phyloP scores from a whole-genome alignment of 2,113 vertebrate genomes.

The Chaenocephalus aceratus region DNA sequence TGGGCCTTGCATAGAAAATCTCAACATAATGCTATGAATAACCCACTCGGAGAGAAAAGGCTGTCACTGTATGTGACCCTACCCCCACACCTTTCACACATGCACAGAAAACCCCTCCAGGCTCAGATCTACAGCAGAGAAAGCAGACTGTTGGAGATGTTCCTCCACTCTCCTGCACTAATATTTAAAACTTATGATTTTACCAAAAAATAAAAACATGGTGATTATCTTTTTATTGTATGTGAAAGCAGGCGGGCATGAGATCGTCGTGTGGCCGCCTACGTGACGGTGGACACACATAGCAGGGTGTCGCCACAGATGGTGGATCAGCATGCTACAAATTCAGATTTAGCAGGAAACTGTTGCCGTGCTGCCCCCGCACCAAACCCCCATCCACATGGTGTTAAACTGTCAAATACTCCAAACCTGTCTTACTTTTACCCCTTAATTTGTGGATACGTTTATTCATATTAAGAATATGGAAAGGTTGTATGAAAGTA shows the following conservation, averaged over 20 bases:
- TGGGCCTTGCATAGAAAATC: conserved; percentile 53
- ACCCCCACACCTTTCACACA: conserved; percentile 48
- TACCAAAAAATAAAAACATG: background rate
- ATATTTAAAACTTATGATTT: background rate
- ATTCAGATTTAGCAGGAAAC: conserved; percentile 57
- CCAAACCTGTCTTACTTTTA: conserved; percentile 26
- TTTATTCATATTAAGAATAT: background rate
- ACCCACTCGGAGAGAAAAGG: conserved; percentile 19
- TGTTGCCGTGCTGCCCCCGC: conserved; percentile 61
- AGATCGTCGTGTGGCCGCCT: conserved; percentile 47
- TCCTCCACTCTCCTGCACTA: background rate
- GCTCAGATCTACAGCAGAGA: background rate
- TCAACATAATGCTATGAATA: conserved; percentile 65
- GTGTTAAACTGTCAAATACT: conserved; percentile 24
- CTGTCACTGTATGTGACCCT: conserved; percentile 23
- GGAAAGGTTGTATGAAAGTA: too few relatives aligned
- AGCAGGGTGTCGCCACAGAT: conserved; percentile 69
- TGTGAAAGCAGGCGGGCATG: conserved; percentile 32
- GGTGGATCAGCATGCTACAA: conserved; percentile 68
- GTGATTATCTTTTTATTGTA: background rate
- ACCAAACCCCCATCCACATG: conserved; percentile 50
- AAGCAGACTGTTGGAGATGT: background rate
- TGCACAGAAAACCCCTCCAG: conserved; percentile 15
- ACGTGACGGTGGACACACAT: conserved; percentile 48
- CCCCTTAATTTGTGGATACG: background rate